phyloP scores from a whole-genome alignment of 1,140 invertebrate species.

The Drosophila kohkoa region DNA sequence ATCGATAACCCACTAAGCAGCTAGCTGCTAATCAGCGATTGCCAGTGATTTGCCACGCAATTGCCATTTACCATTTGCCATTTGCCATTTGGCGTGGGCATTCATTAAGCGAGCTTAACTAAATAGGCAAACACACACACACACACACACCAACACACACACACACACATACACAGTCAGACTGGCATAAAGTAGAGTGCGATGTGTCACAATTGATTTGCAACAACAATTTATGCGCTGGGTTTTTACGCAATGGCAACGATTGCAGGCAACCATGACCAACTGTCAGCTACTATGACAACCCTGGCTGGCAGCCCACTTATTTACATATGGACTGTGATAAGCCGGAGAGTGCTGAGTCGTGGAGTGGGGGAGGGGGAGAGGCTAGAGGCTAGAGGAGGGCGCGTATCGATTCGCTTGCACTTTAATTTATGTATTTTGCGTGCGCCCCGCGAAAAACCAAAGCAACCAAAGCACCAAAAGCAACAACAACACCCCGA shows the following conservation, averaged over 20 bases:
- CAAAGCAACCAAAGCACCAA: conserved; percentile 16
- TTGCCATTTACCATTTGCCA: neutral
- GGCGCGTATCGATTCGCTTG: conserved; percentile 45
- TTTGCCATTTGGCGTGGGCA: conserved; percentile 16
- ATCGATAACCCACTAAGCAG: conserved; percentile 1
- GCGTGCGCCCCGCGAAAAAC: conserved; percentile 36
- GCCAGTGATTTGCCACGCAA: conserved; percentile 5
- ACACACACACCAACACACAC: conserved; percentile 15
- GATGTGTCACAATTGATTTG: conserved; percentile 53
- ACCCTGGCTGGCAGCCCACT: conserved; percentile 38
- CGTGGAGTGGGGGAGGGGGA: neutral
- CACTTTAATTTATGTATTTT: conserved; percentile 58
- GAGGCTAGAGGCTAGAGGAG: neutral
- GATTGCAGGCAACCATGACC: conserved; percentile 42
- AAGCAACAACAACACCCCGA: conserved; percentile 20
- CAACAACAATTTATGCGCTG: conserved; percentile 33
- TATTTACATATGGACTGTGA: conserved; percentile 52
- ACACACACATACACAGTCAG: neutral
- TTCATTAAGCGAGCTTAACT: conserved; percentile 43
- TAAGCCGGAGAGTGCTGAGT: conserved; percentile 11
- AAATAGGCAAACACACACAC: conserved; percentile 34
- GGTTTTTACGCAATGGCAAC: conserved; percentile 29
- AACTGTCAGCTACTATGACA: conserved; percentile 50
- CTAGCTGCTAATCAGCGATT: conserved; percentile 3
- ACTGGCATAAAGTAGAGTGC: neutral